Evolutionary conservation across 2,888 invertebrate genomes (phyloP), one percentile per base, ranked within the genome.

Genomic region (Polymixis lichenea): DNA sequence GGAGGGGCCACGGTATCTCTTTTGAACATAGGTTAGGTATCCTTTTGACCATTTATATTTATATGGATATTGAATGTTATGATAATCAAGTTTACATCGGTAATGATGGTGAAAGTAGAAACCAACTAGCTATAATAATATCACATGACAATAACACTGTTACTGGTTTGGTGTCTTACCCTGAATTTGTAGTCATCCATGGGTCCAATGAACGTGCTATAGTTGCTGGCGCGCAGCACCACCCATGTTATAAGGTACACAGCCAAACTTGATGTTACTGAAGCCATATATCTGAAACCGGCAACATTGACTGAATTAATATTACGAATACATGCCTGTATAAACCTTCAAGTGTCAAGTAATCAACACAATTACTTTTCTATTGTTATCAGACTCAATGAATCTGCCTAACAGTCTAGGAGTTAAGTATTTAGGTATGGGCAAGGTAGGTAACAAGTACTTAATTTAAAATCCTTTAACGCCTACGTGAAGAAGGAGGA

Each of bases 191-290:
- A 97, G 89, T 97, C 97, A 92, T 98, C 98, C 49, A 95, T 91
- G 11, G 98, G 97, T 60, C 97, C 97, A 84, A 98, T 97, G 74
- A 93, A 95, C 15, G 93, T 93, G 82, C 96, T 96, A 83, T 96
- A 96, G 86, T 94, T 95, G 9, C 94, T 93, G n/a, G 96, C 94
- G 90, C 95, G 93, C 58, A 98, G 94, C 22, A 98, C 97, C n/a
- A 97, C 92, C 98, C 98, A 98, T 0, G 99, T 98, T 79, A 98
- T 97, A 38, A 98, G 93, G 94, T 98, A 99, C 6, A 99, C 98
- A 67, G 98, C 95, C 74, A 99, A 97, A 92, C 98, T 99, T 51
- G 99, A 98, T 82, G 98, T 97, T 5, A 99, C 98, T 75, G 99
- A 98, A 88, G 98, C 98, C 86, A 98, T 98, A 95, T 99, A 99